These are phyloP conservation scores for Prunella himalayana DNA, from an alignment of 2,113 vertebrate species.

Conservation along the genomic window DNA sequence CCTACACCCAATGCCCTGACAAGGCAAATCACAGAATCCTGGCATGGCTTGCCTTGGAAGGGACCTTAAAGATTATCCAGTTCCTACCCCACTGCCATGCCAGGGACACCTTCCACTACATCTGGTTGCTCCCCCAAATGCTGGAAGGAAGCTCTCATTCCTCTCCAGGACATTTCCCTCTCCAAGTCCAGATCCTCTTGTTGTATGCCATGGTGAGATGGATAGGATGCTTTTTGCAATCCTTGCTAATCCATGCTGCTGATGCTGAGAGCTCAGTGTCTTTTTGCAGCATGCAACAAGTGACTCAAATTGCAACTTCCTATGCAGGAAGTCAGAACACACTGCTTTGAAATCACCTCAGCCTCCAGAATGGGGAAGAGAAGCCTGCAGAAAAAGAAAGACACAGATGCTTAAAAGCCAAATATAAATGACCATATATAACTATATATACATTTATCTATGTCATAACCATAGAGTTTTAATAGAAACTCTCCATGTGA, in stretches of 20 bases:
- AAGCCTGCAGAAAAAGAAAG: not conserved
- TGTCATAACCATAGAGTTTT: not conserved
- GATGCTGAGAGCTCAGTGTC: not conserved
- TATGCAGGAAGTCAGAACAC: not conserved
- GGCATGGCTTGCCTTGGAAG: not conserved
- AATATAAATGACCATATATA: not conserved
- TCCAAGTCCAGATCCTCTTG: not conserved
- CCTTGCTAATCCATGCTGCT: not conserved
- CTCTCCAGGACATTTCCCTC: not conserved
- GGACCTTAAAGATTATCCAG: not conserved
- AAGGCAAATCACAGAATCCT: not conserved
- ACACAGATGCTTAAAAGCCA: not conserved
- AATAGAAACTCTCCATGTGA: fast-evolving
- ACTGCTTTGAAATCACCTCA: not conserved
- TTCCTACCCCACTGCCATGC: not conserved
- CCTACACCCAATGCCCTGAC: fast-evolving
- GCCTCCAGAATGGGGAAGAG: not conserved
- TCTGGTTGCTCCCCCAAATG: not conserved
- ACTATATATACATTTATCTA: too few species aligned
- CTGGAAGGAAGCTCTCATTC: not conserved
- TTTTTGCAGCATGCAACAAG: not conserved
- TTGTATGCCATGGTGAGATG: not conserved
- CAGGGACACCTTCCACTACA: not conserved
- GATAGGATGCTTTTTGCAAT: not conserved
- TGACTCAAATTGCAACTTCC: not conserved